phyloP scores from a whole-genome alignment of 2,113 vertebrate genomes.

The Prochilodus magdalenae region DNA sequence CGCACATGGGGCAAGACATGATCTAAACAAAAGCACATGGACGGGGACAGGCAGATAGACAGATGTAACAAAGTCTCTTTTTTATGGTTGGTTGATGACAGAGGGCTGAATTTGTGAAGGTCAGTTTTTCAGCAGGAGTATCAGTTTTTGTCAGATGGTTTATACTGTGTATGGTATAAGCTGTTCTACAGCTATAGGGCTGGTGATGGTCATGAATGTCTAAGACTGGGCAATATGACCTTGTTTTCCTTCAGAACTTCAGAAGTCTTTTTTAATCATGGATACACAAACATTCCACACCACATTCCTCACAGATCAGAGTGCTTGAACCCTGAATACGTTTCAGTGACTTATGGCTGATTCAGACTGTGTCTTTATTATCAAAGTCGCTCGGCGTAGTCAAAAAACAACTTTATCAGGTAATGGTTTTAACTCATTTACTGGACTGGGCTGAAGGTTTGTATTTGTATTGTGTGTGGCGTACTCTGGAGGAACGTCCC shows the following conservation, averaged over 20 bases:
- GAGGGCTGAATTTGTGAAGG: not conserved
- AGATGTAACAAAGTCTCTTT: too few species aligned
- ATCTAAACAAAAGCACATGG: too few species aligned
- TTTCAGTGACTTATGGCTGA: not conserved
- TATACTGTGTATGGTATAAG: not conserved
- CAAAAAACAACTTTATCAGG: not conserved
- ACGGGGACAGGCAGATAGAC: too few species aligned
- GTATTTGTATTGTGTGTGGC: not conserved
- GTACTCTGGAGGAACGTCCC: not conserved
- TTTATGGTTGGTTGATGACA: not conserved
- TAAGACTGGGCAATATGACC: not conserved
- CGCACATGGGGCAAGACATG: too few species aligned
- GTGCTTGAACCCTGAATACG: not conserved
- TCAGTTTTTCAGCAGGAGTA: not conserved
- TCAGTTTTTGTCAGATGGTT: not conserved
- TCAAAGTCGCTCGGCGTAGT: not conserved
- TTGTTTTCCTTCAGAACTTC: not conserved
- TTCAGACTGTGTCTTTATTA: not conserved
- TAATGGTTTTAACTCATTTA: not conserved
- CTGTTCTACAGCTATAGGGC: not conserved
- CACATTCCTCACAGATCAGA: not conserved
- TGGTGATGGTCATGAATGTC: not conserved
- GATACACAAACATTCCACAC: not conserved
- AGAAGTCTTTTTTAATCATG: not conserved
- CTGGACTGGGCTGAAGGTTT: not conserved